Evolutionary conservation across 1,140 invertebrate genomes (phyloP), one percentile per base, ranked within the genome.

Genomic region (Drosophila virilis): DNA sequence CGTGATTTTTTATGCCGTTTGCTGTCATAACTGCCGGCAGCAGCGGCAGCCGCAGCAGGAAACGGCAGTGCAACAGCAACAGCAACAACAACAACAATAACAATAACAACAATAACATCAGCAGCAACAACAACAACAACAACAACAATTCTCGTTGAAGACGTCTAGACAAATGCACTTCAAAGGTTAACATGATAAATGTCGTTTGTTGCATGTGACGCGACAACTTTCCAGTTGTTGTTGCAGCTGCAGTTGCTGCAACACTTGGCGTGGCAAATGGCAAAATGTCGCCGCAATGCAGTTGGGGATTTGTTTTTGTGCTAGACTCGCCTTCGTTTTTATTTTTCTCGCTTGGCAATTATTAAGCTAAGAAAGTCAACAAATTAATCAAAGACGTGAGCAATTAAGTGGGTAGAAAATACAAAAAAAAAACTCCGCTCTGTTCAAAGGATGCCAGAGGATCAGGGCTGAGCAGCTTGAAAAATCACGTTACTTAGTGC

Each of bases 141-240:
- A 62, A 43, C 60, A 84, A 32, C 61, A 78, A 80, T 48, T 72
- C 84, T 80, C 74, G 84, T 89, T 89, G 84, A 89, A 89, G 84
- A 89, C 84, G 84, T 89, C 84, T 89, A 89, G 84, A 89, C 84
- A 89, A 89, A 89, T 89, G 84, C 84, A 89, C 84, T 89, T 89
- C 84, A 89, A 89, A 89, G 84, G 84, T 89, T 89, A 89, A 89
- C 84, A 89, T 89, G 84, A 89, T 89, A 89, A 89, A 89, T 89
- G 84, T 89, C 84, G 84, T 84, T 89, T 89, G 84, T 80, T 80
- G 84, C 77, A 68, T 80, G 80, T 85, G 81, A 84, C 80, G 80
- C 73, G 80, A 84, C 80, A 84, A 84, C 81, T 75, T 86, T 86
- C 79, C 64, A 88, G 79, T 83, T 86, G 76, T 59, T 70, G 64